Evolutionary conservation across 1,140 invertebrate species (phyloP), one percentile per base, ranked within the genome.

Genomic region (Carposina sasakii): DNA sequence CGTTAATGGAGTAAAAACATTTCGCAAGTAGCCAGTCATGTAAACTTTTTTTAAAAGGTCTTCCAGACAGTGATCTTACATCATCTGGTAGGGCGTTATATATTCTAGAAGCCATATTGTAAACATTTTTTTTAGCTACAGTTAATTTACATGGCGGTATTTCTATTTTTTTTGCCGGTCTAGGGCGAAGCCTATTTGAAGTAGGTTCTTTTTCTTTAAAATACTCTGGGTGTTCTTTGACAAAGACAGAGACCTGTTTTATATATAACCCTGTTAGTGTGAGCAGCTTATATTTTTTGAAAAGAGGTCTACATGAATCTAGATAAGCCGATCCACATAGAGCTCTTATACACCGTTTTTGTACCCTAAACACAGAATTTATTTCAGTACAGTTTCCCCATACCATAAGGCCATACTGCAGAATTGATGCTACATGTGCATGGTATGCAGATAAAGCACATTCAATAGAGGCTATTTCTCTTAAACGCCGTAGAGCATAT

Each of bases 141-240:
- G n/a, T n/a, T n/a, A n/a, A n/a, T n/a, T n/a, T n/a, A n/a, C n/a
- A n/a, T n/a, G n/a, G n/a, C n/a, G n/a, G n/a, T n/a, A n/a, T n/a
- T n/a, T n/a, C n/a, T n/a, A n/a, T n/a, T n/a, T n/a, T n/a, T n/a
- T n/a, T n/a, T n/a, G n/a, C n/a, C n/a, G n/a, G n/a, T n/a, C n/a
- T n/a, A n/a, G n/a, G n/a, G n/a, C n/a, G n/a, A n/a, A n/a, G n/a
- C n/a, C n/a, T n/a, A n/a, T n/a, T n/a, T n/a, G n/a, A n/a, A n/a
- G n/a, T n/a, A n/a, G n/a, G n/a, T n/a, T n/a, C n/a, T n/a, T n/a
- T n/a, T n/a, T n/a, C n/a, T 15, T 22, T 23, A 15, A 24, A 41
- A 15, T 41, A 24, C 24, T 41, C 9, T 8, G 39, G 39, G 39
- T 41, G 39, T 3, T 13, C 24, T 15, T 41, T 41, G 13, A 41